These are phyloP conservation scores for Indicator indicator DNA, from an alignment of 2,113 vertebrate species.

Conservation along the genomic window DNA sequence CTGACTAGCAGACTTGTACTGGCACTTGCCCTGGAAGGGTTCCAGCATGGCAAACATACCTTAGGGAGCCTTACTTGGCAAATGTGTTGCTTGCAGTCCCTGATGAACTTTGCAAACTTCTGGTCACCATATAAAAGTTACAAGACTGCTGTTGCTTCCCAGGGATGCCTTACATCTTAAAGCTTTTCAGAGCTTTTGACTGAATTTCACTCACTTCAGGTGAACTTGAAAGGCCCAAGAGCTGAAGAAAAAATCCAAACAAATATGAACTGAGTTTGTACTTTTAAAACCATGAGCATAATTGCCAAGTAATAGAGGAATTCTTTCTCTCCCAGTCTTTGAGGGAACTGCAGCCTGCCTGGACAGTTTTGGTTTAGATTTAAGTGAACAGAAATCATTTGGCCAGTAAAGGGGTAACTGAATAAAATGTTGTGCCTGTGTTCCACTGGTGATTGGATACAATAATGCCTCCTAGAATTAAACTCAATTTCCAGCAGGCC, in stretches of 20 bases:
- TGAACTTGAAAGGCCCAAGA: neutral
- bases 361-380: neutral
- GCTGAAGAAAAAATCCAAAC: neutral
- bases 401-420: neutral
- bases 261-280: neutral
- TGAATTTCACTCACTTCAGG: neutral
- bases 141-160: neutral
- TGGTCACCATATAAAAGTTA: neutral
- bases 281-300: neutral
- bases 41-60: neutral
- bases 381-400: neutral
- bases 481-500: neutral
- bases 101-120: neutral
- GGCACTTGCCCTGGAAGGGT: neutral
- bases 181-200: neutral
- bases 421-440: neutral
- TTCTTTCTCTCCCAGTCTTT: neutral
- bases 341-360: neutral
- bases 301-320: neutral
- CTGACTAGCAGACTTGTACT: neutral
- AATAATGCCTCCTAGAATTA: neutral
- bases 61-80: neutral
- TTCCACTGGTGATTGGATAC: neutral
- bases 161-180: neutral
- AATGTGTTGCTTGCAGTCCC: neutral